A percentile compares a stretch with the other conserved stretches of the same genome.
Evolutionary conservation across 2,888 invertebrate species (phyloP).

Genomic region (Torymus auratus): DNA sequence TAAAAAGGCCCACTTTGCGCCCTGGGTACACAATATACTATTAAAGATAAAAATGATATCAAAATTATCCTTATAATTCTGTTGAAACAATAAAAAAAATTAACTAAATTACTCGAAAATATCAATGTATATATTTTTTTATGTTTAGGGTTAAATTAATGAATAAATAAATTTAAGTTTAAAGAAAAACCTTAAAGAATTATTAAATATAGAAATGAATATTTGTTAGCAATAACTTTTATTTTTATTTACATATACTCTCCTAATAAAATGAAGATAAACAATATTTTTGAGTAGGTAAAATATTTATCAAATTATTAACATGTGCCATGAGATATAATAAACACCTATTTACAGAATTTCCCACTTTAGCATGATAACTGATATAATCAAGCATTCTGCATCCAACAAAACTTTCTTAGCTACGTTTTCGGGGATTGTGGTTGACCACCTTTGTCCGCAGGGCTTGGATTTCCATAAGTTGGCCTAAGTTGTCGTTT

Average conservation of each 20-base stretch:
- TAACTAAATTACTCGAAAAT: neutral
- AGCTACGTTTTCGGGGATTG: slow-evolving; percentile 53
- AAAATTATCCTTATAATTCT: too few relatives aligned
- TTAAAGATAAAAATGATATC: too few relatives aligned
- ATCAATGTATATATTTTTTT: too few relatives aligned
- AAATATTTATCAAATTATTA: slow-evolving; percentile 31
- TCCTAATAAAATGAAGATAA: slow-evolving; percentile 17
- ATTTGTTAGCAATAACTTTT: too few relatives aligned
- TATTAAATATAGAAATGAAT: slow-evolving; percentile 3
- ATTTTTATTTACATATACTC: slow-evolving; percentile 42
- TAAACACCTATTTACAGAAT: slow-evolving; percentile 36
- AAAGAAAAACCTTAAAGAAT: neutral
- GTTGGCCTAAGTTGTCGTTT: slow-evolving; percentile 35
- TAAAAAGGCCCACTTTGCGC: too few relatives aligned
- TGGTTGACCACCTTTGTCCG: slow-evolving; percentile 16
- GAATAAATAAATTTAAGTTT: neutral
- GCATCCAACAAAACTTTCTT: neutral
- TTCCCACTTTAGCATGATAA: slow-evolving; percentile 24
- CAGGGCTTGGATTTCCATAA: slow-evolving; percentile 14
- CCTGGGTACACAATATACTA: too few relatives aligned
- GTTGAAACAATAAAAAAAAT: too few relatives aligned
- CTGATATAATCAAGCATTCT: slow-evolving; percentile 1
- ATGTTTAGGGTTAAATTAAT: too few relatives aligned
- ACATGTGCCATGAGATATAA: slow-evolving; percentile 18
- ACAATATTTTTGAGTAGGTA: slow-evolving; percentile 13